These are phyloP conservation scores for Sarcophaga variegata DNA, from an alignment of 2,888 invertebrate species.

Conservation along the genomic window DNA sequence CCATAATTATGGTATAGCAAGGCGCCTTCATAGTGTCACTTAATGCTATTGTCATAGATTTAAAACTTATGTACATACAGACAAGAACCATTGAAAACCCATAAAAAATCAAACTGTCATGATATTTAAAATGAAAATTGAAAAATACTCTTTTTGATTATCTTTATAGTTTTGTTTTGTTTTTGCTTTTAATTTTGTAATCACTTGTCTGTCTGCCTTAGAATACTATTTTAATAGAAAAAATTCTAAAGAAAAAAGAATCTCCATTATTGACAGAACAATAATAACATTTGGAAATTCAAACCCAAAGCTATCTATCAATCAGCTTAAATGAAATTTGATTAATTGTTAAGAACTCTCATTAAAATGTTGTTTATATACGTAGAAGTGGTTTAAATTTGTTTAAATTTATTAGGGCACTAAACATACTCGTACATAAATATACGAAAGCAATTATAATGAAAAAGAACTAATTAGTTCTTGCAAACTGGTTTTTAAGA, in stretches of 20 bases:
- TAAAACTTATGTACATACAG: too few species aligned
- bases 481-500: background rate
- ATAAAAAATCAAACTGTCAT: constrained; percentile 22
- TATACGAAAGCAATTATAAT: background rate
- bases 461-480: constrained; percentile 1
- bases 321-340: background rate
- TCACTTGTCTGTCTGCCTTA: constrained; percentile 43
- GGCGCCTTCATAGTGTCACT: too few species aligned
- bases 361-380: background rate
- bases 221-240: background rate
- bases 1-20: too few species aligned
- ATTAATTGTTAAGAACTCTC: background rate
- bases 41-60: too few species aligned
- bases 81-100: constrained; percentile 3
- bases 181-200: constrained; percentile 11
- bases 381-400: background rate
- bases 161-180: background rate
- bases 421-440: background rate
- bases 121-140: constrained; percentile 7
- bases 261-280: background rate
- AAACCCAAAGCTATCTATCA: constrained; percentile 52
- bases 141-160: constrained; percentile 5
- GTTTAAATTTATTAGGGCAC: constrained; percentile 4
- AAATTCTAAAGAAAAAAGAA: background rate
- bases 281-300: constrained; percentile 20